Percentiles rank a stretch among this genome's conserved stretches.
Conservation (phyloP, 1,140 invertebrate species). For the Protaetia brevitarsis region DNA sequence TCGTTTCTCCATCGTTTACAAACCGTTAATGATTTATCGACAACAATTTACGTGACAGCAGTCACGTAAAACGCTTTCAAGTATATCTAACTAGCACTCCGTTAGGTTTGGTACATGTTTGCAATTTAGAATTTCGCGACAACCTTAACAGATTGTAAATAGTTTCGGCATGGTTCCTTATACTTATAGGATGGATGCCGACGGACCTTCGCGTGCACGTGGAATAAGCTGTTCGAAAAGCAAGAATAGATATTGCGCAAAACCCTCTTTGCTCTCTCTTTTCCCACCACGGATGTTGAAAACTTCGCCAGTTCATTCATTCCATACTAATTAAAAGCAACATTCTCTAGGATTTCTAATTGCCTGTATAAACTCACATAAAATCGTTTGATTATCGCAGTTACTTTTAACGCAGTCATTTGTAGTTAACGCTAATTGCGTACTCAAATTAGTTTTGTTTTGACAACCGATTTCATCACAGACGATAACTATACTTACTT, state of each 20-base stretch:
- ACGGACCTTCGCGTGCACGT: no score
- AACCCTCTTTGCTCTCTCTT: no score
- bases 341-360: background rate
- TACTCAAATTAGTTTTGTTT: constrained; percentile 7
- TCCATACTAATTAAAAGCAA: background rate
- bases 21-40: no score
- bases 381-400: background rate
- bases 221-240: no score
- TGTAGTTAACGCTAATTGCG: background rate
- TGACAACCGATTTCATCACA: background rate
- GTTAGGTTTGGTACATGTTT: background rate
- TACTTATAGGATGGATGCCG: no score
- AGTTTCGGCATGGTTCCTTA: background rate
- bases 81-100: background rate
- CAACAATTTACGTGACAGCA: background rate
- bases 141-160: background rate
- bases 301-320: background rate
- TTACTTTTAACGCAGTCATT: background rate
- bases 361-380: background rate
- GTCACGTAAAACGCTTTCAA: background rate
- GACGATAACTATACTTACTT: background rate
- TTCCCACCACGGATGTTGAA: no score
- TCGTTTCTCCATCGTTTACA: no score
- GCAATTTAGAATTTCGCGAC: background rate
- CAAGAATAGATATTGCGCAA: no score